Evolutionary conservation across 2,888 invertebrate genomes (phyloP).

Genomic region (Brachypalpus laphriformis): DNA sequence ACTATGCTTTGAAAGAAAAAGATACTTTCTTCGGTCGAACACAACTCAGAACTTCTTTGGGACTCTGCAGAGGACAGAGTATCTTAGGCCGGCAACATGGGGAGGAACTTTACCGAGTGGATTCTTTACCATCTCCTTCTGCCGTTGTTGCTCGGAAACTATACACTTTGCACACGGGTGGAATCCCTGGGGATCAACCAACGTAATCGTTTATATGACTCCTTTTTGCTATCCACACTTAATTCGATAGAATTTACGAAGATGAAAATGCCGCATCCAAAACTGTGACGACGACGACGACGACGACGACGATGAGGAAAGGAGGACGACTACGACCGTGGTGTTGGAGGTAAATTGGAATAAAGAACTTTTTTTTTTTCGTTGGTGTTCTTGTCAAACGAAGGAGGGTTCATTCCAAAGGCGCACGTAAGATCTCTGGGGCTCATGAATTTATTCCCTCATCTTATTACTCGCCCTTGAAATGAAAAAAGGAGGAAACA

Average conservation of each 20-base stretch:
- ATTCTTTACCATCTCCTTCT: constrained; percentile 18
- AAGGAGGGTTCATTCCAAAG: constrained; percentile 41
- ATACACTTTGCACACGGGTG: constrained; percentile 56
- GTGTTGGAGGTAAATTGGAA: constrained; percentile 61
- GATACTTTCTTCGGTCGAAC: constrained; percentile 15
- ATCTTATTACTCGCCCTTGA: constrained; percentile 70
- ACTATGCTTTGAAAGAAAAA: constrained; percentile 2
- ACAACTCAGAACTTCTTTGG: constrained; percentile 40
- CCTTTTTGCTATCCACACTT: constrained; percentile 75
- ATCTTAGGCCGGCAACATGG: too few relatives aligned
- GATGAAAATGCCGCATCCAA: constrained; percentile 66
- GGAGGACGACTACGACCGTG: constrained; percentile 26
- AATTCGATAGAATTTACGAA: constrained; percentile 72
- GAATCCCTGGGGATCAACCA: constrained; percentile 76
- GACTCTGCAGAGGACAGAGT: not conserved
- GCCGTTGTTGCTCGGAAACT: constrained; percentile 33
- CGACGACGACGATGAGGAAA: constrained; percentile 27
- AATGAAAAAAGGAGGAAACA: not conserved
- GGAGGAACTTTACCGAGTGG: constrained; percentile 39
- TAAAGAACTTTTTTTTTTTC: constrained; percentile 16
- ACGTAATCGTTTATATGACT: constrained; percentile 77
- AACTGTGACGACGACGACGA: constrained; percentile 53
- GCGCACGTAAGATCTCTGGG: constrained; percentile 57
- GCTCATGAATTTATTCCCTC: constrained; percentile 73
- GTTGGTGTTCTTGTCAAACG: not conserved